Evolutionary conservation across 2,888 invertebrate species (phyloP), one percentile per base, ranked within the genome.

Genomic region (Rhagophthalmus giganteus): DNA sequence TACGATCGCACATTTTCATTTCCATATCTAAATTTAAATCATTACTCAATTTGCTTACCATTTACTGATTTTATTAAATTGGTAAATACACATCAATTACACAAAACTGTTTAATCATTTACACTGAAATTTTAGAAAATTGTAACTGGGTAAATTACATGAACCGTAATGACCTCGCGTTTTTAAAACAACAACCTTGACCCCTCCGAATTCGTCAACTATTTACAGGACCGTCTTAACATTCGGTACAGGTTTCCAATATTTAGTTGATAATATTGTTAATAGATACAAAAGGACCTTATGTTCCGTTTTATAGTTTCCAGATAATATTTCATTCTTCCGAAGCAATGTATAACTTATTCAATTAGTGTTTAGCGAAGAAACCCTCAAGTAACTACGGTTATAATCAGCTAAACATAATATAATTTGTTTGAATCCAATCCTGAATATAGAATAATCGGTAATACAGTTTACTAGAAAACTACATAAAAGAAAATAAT

Each of bases 121-220:
- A 30, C 34, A 40, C 34, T 60, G 57, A 56, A 50, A 56, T 51
- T 45, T 47, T 41, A 24, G 34, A 28, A 27, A 37, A 38, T 8
- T n/a, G 3, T 12, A 42, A 34, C 39, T 48, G 24, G 38, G 30
- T 41, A 30, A 41, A 49, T 51, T 46, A 38, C 30, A 57, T 65
- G 67, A 65, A 70, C 68, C 62, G 60, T 57, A 69, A 66, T 70
- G 68, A 71, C 70, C 70, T 66, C 67, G 59, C 63, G 60, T 63
- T 68, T 70, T 70, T 71, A 65, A 68, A 71, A 69, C 61, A 52
- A 54, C 27, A 60, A 68, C 39, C 71, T 71, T 72, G 70, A 71
- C 70, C 68, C 68, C 65, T 54, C 30, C 28, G 25, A 38, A 41
- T 42, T 56, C 37, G 16, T 33, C 32, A 15, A 28, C 28, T 48